These are phyloP conservation scores for Aurelia sp. DNA, from an alignment of 30 jellyfish, hydroid and myxozoan genomes.

Conservation along the genomic window DNA sequence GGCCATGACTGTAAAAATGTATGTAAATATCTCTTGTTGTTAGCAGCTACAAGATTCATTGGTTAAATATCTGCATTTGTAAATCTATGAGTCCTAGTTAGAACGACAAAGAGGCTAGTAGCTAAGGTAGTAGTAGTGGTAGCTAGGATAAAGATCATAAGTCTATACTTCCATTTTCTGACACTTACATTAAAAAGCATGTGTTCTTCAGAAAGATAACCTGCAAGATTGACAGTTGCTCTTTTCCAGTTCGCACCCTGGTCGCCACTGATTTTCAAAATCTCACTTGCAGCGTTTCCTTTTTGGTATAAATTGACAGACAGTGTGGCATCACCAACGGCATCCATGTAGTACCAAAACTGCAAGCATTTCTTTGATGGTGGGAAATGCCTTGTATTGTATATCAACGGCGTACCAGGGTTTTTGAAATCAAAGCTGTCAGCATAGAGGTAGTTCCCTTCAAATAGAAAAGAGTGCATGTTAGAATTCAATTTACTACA, in stretches of 20 bases:
- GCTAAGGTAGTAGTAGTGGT: no score
- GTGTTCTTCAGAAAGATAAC: conserved; percentile 5
- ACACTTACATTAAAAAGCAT: conserved; percentile 43
- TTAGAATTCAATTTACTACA: no score
- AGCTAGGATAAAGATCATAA: no score
- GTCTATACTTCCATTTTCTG: no score
- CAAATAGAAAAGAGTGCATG: not conserved
- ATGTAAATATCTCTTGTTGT: no score
- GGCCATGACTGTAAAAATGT: no score
- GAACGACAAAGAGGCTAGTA: no score
- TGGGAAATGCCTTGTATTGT: conserved; percentile 51
- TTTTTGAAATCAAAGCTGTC: conserved; percentile 36
- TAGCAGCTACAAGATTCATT: no score
- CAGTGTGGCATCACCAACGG: conserved; percentile 15
- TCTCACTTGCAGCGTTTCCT: not conserved
- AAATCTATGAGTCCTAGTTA: no score
- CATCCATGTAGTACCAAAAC: conserved; percentile 68
- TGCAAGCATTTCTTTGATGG: conserved; percentile 58
- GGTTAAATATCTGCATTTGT: no score
- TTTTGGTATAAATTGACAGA: conserved; percentile 32
- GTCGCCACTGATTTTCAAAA: conserved; percentile 28
- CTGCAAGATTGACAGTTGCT: conserved; percentile 22
- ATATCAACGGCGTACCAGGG: conserved; percentile 68
- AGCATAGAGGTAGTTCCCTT: conserved; percentile 63
- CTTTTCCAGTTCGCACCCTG: conserved; percentile 63